These are phyloP conservation scores for Geococcyx californianus DNA, from an alignment of 2,113 vertebrate genomes.

Conservation along the genomic window DNA sequence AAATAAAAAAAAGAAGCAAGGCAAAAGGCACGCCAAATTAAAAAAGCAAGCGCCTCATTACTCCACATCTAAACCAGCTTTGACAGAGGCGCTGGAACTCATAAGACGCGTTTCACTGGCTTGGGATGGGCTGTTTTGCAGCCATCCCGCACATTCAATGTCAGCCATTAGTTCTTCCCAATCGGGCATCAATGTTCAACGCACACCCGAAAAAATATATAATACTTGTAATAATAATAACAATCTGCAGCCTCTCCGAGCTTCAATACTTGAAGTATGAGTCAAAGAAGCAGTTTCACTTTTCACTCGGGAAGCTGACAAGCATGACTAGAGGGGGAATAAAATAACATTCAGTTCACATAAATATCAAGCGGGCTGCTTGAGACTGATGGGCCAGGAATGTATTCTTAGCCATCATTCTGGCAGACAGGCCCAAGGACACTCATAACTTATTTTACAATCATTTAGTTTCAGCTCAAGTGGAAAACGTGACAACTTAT, in stretches of 20 bases:
- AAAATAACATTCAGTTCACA: slow-evolving; percentile 97
- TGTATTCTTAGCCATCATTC: slow-evolving; percentile 83
- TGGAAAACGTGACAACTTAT: slow-evolving; percentile 99
- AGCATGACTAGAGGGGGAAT: slow-evolving; percentile 94
- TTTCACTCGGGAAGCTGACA: slow-evolving; percentile 86
- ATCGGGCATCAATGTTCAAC: slow-evolving; percentile 74
- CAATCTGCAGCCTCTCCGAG: slow-evolving; percentile 71
- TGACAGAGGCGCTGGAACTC: slow-evolving; percentile 40
- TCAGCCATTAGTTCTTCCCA: slow-evolving; percentile 78
- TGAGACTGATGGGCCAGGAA: slow-evolving; percentile 85
- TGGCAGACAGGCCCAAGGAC: slow-evolving; percentile 96
- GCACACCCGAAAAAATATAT: slow-evolving; percentile 72
- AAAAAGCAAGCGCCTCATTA: slow-evolving; percentile 58
- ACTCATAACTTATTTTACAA: slow-evolving; percentile 99
- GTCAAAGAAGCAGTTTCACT: slow-evolving; percentile 79
- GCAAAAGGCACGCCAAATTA: slow-evolving; percentile 15
- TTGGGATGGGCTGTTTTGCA: slow-evolving; percentile 44
- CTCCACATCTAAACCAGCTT: slow-evolving; percentile 31
- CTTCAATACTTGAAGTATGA: slow-evolving; percentile 72
- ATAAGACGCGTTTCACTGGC: not conserved
- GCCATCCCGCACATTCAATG: slow-evolving; percentile 45
- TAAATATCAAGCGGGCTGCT: slow-evolving; percentile 89
- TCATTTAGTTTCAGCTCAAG: slow-evolving; percentile 99
- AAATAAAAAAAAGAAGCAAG: not conserved
- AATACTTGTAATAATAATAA: slow-evolving; percentile 70